These are phyloP conservation scores for Plutomurus gul DNA, from an alignment of 1,140 invertebrate genomes.

Conservation along the genomic window DNA sequence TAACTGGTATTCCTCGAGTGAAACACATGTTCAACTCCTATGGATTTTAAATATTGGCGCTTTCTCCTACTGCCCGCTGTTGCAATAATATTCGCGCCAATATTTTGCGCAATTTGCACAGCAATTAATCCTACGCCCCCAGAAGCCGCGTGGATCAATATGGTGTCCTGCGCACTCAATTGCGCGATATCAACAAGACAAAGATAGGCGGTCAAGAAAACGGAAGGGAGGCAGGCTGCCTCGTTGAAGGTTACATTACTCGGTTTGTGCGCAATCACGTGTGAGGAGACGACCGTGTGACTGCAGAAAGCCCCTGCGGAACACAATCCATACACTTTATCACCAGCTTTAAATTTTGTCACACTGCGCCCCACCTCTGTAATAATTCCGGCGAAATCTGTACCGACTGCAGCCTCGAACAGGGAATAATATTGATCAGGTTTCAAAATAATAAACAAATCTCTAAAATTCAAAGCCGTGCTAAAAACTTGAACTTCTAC, in stretches of 20 bases:
- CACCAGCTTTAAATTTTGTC: constrained; percentile 6
- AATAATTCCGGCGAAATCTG: constrained; percentile 32
- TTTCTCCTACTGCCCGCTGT: constrained; percentile 58
- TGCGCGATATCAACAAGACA: constrained; percentile 65
- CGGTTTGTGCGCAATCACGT: constrained; percentile 10
- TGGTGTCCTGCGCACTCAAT: constrained; percentile 66
- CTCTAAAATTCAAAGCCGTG: constrained; percentile 33
- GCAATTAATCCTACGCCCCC: constrained; percentile 73
- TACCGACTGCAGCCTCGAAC: background rate
- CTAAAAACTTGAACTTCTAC: constrained; percentile 8
- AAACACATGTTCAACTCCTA: constrained; percentile 40
- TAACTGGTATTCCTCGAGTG: constrained; percentile 40
- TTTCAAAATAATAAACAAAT: constrained; percentile 26
- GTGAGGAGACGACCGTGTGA: background rate
- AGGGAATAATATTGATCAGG: background rate
- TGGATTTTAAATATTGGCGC: background rate
- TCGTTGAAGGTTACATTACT: constrained; percentile 71
- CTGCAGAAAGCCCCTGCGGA: background rate
- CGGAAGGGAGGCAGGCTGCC: constrained; percentile 84
- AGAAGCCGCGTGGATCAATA: constrained; percentile 77
- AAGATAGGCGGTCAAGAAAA: constrained; percentile 79
- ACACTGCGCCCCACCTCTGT: background rate
- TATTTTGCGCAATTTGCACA: constrained; percentile 67
- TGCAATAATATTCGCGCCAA: constrained; percentile 59
- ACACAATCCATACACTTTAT: constrained; percentile 19